Base-by-base conservation (phyloP, 2,113 vertebrate species). In the Climacteris rufus region DNA sequence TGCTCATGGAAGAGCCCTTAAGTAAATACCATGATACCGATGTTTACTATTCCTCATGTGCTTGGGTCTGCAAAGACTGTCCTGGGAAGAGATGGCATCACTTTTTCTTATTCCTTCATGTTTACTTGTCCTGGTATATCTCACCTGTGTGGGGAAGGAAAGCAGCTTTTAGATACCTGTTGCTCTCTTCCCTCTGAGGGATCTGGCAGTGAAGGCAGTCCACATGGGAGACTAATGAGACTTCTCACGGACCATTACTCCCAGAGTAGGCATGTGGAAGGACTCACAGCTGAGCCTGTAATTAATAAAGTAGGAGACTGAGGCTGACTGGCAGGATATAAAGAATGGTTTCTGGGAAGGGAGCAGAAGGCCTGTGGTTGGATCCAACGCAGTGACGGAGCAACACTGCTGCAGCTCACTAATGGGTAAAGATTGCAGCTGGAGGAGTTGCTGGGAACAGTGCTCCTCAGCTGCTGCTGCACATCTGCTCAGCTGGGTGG, bases 251-350 rank as follows among this genome's bases (percentile, higher is more conserved):
- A 68, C 85, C 75, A 90, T 97, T 95, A 90, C 13, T 92, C 68
- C 59, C 47, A 47, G 63, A 83, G 75, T 0, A 0, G 42, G 42
- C 47, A 52, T 33, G 82, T 76, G 39, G 79, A 95, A 93, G 82
- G 52, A 88, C 66, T 90, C 47, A 42, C 77, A 88, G 71, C 79
- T 91, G 66, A 93, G 63, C 31, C 65, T 71, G 15, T 83, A 88
- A 93, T 96, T 96, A 96, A 90, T 95, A 66, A 77, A 88, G 42
- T 56, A 57, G 65, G 64, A 80, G 59, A 70, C 42, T 37, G 87
- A 86, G 56, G n/a, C 33, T 90, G 90, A 83, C 82, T 24, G 1
- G 35, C 3, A 1, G 60, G 56, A 44, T 63, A 68, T 60, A 66
- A 80, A 42, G 60, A 94, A 83, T 78, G 0, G 0, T 70, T 92